Evolutionary conservation across 1,140 invertebrate genomes (phyloP).

Genomic region (Riptortus pedestris): DNA sequence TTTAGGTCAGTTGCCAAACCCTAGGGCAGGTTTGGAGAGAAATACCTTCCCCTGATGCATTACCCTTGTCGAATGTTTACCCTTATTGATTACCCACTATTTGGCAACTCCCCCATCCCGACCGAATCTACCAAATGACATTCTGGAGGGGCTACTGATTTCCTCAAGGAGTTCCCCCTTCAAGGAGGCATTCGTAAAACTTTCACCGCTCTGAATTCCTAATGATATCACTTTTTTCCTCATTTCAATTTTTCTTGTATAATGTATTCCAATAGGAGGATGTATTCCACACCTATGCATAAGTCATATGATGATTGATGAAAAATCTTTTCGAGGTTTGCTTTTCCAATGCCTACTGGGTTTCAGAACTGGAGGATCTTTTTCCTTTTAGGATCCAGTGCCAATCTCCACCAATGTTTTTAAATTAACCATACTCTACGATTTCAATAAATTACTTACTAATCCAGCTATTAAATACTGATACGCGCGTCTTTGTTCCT

Average conservation of each 20-base stretch:
- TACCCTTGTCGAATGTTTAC: neutral
- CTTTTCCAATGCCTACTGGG: too few relatives aligned
- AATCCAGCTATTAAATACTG: too few relatives aligned
- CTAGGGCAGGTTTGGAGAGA: too few relatives aligned
- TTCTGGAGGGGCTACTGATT: too few relatives aligned
- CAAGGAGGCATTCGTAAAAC: neutral
- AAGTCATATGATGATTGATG: slow-evolving; percentile 1
- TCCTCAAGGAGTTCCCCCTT: slow-evolving; percentile 6
- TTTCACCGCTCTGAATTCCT: neutral
- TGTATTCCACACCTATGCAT: neutral
- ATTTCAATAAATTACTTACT: too few relatives aligned
- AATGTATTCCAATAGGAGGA: neutral
- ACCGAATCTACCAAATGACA: neutral
- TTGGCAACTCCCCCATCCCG: neutral
- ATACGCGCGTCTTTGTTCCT: too few relatives aligned
- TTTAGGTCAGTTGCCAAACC: too few relatives aligned
- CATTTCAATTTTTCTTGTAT: neutral
- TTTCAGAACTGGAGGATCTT: too few relatives aligned
- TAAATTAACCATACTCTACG: too few relatives aligned
- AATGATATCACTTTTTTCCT: neutral
- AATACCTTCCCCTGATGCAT: neutral
- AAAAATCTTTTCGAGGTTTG: neutral
- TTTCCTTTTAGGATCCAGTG: too few relatives aligned
- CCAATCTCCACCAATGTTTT: too few relatives aligned
- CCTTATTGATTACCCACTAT: neutral